phyloP scores from a whole-genome alignment of 2,113 vertebrate genomes.

The Microcebus murinus region DNA sequence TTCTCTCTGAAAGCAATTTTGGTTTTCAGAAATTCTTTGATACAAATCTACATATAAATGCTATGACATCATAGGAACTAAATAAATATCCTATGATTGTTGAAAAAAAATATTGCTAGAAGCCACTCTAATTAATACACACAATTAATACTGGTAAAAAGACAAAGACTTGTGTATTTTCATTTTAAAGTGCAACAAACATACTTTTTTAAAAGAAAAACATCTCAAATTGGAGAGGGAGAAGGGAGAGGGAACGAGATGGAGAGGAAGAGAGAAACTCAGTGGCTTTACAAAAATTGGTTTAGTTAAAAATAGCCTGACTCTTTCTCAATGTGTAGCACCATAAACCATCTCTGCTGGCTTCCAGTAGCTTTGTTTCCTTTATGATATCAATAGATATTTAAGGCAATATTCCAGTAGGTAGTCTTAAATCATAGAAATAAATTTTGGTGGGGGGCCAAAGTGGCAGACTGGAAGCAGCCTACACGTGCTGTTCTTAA shows the following conservation, averaged over 20 bases:
- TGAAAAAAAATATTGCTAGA: neutral
- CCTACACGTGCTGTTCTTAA: too few relatives aligned
- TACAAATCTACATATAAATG: neutral
- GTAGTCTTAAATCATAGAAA: neutral
- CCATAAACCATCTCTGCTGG: neutral
- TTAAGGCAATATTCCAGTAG: neutral
- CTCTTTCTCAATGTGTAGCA: neutral
- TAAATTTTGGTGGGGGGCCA: neutral
- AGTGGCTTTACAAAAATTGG: neutral
- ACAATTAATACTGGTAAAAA: neutral
- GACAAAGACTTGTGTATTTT: neutral
- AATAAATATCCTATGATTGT: neutral
- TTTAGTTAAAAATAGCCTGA: neutral
- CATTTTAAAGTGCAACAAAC: neutral
- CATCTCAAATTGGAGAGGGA: neutral
- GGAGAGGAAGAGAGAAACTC: neutral
- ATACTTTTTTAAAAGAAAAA: neutral
- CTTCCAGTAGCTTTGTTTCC: neutral
- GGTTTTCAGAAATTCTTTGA: neutral
- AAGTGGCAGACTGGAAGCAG: too few relatives aligned
- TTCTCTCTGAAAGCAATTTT: slow-evolving; percentile 20
- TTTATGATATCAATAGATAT: neutral
- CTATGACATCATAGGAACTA: neutral
- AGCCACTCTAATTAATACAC: neutral
- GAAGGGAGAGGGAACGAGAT: fast-evolving